A percentile compares a stretch with the other conserved stretches of the same genome.
Evolutionary conservation across 2,113 vertebrate species (phyloP).

Genomic region (Ciconia boyciana): DNA sequence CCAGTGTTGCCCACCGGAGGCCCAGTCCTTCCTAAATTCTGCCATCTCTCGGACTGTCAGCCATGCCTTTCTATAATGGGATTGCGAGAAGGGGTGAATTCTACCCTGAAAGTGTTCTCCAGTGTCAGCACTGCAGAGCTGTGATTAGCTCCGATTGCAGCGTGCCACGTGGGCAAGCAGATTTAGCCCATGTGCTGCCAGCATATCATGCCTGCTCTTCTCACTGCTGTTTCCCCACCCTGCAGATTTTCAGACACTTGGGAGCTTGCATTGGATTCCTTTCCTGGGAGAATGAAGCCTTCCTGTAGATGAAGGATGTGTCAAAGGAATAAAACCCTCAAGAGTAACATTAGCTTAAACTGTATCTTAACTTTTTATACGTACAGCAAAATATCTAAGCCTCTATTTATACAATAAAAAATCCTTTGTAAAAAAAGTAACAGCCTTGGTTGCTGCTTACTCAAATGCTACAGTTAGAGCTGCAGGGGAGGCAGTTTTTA

Average conservation of each 20-base stretch:
- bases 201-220: not conserved
- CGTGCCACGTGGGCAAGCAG: not conserved
- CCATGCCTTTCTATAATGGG: not conserved
- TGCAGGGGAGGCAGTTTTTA: not conserved
- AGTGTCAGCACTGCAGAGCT: not conserved
- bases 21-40: not conserved
- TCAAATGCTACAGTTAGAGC: not conserved
- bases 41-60: not conserved
- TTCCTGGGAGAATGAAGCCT: not conserved
- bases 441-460: not conserved
- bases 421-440: not conserved
- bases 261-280: not conserved
- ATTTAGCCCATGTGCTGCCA: not conserved
- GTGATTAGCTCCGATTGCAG: not conserved
- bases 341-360: not conserved
- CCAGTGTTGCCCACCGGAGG: not conserved
- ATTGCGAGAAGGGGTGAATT: not conserved
- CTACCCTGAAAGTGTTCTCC: not conserved
- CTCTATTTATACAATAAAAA: constrained; percentile 53
- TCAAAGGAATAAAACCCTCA: not conserved
- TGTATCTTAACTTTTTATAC: not conserved
- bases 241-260: constrained; percentile 23
- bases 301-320: not conserved
- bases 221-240: constrained; percentile 28
- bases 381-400: not conserved